These are phyloP conservation scores for Oscheius onirici DNA, from an alignment of 2,888 invertebrate species.

Conservation along the genomic window DNA sequence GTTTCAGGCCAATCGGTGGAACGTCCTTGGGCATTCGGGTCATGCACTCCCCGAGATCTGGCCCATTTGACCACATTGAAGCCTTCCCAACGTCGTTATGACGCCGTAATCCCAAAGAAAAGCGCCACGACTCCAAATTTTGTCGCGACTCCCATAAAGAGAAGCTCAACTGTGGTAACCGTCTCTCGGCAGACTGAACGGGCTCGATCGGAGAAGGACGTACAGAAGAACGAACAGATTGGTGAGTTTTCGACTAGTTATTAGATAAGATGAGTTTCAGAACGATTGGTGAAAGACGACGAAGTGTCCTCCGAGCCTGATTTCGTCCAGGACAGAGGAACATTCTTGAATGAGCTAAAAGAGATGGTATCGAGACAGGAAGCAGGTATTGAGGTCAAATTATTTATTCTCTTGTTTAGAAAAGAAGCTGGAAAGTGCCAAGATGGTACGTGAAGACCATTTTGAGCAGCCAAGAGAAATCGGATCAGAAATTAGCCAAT, in stretches of 20 bases:
- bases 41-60: slow-evolving; percentile 65
- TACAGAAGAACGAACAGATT: neutral
- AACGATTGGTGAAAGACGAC: slow-evolving; percentile 38
- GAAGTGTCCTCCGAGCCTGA: slow-evolving; percentile 53
- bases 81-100: slow-evolving; percentile 32
- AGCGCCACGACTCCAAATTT: slow-evolving; percentile 41
- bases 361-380: neutral
- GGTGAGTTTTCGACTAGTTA: neutral
- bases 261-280: neutral
- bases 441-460: neutral
- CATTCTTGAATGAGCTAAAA: slow-evolving; percentile 30
- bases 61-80: slow-evolving; percentile 46
- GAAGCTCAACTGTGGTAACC: slow-evolving; percentile 4
- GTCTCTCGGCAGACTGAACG: neutral
- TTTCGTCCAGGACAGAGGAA: slow-evolving; percentile 48
- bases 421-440: neutral
- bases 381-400: neutral
- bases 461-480: slow-evolving; percentile 15
- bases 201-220: neutral
- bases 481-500: slow-evolving; percentile 6
- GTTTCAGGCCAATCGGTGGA: slow-evolving; percentile 1
- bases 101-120: slow-evolving; percentile 52
- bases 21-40: slow-evolving; percentile 56
- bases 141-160: slow-evolving; percentile 24
- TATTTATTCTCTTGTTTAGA: neutral